Evolutionary conservation across 2,113 vertebrate genomes (phyloP).

Genomic region (Pteruthius melanotis): DNA sequence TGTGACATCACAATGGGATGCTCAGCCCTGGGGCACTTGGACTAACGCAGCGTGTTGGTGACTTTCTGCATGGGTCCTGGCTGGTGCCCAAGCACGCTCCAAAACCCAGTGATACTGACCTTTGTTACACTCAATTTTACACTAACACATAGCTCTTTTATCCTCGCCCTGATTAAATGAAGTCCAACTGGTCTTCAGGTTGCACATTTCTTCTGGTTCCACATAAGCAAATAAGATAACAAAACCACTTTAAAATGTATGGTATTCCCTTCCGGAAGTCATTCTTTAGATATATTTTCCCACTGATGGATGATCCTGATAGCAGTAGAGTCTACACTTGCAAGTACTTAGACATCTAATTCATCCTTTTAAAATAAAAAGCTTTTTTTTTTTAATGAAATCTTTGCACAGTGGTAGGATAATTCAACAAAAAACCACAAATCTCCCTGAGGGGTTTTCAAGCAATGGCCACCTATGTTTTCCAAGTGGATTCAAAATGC

Average conservation of each 20-base stretch:
- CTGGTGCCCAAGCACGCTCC: rapidly evolving
- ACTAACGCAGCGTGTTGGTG: not conserved
- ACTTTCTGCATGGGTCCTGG: not conserved
- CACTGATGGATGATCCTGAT: not conserved
- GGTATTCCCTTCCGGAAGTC: not conserved
- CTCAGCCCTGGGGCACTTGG: not conserved
- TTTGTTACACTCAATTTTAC: not conserved
- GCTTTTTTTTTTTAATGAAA: not conserved
- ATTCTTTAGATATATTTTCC: not conserved
- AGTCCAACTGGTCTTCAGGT: not conserved
- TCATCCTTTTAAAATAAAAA: not conserved
- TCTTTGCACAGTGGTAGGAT: not conserved
- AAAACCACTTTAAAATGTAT: not conserved
- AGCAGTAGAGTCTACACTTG: not conserved
- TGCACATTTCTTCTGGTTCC: not conserved
- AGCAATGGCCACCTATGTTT: not conserved
- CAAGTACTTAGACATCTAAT: not conserved
- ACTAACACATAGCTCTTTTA: not conserved
- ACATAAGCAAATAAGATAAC: not conserved
- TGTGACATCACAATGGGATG: not conserved
- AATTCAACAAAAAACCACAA: not conserved
- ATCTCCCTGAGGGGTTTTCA: not conserved
- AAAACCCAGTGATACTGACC: not conserved
- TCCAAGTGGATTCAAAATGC: not conserved
- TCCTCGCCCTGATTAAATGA: not conserved